Evolutionary conservation across 2,113 vertebrate species (phyloP), one percentile per base, ranked within the genome.

Genomic region (Cathartes aura): DNA sequence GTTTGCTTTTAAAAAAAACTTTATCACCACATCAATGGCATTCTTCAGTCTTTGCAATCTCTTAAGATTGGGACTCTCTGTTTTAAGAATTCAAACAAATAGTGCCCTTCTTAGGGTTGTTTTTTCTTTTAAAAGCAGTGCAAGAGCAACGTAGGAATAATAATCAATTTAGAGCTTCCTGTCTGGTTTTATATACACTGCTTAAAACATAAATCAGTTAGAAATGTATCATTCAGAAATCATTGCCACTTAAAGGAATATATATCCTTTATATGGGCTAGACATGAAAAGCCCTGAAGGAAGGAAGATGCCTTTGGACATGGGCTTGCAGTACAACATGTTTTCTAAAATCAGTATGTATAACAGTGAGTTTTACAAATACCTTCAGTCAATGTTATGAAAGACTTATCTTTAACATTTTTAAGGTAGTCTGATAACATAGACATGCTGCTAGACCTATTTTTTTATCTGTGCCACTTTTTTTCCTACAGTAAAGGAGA

Each of bases 181-280:
- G 70, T 60, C 87, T 79, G 76, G 76, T 72, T 87, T 96, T 89
- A 45, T 73, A 43, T 68, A 62, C 24, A 6, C 26, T 45, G 67
- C 48, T 83, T 79, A 40, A 78, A 87, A 55, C 40, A 86, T 80
- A 70, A 80, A 90, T 93, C 70, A 68, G 36, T 64, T 63, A 38
- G 48, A 89, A 96, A 93, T 45, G 29, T 56, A 60, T 91, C 52
- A 82, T 66, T 96, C 52, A 70, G 94, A 70, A 95, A 80, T 89
- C 83, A 91, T 45, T 82, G 89, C 64, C 50, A 48, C 76, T 85
- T 95, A 87, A 76, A 87, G 45, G 30, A 92, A 70, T 91, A 56
- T 82, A 53, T 82, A 52, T 93, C 21, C 52, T 84, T 84, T 84
- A 45, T 79, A 26, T 34, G 27, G 38, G 72, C 36, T 43, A 70